Evolutionary conservation across 2,113 vertebrate species (phyloP).

Genomic region (Phodopus roborovskii): DNA sequence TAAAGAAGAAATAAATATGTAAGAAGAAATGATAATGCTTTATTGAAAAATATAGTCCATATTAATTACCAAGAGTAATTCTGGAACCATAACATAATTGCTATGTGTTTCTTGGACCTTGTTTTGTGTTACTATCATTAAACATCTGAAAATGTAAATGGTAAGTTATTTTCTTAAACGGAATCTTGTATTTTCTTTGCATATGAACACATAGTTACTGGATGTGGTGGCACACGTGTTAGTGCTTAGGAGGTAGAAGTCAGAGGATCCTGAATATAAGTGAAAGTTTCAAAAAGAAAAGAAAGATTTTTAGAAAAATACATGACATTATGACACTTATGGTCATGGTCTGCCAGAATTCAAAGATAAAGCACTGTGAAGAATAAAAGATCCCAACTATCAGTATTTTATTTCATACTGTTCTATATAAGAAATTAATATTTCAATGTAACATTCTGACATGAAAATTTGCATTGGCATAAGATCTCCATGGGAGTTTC

Average conservation of each 20-base stretch:
- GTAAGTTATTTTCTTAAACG: background rate
- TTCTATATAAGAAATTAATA: background rate
- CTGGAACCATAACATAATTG: background rate
- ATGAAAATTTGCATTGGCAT: background rate
- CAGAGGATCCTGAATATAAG: background rate
- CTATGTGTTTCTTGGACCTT: background rate
- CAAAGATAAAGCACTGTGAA: background rate
- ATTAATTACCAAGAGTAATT: background rate
- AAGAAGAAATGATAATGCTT: background rate
- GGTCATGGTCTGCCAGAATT: background rate
- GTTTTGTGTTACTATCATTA: background rate
- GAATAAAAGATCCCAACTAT: slow-evolving; percentile 1
- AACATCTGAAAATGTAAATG: background rate
- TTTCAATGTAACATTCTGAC: slow-evolving; percentile 8
- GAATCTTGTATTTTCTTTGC: background rate
- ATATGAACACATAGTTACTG: background rate
- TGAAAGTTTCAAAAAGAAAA: slow-evolving; percentile 8
- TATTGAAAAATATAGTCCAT: background rate
- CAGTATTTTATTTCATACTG: slow-evolving; percentile 28
- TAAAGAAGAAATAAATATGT: background rate
- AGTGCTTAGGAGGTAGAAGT: background rate
- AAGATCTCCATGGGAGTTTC: background rate
- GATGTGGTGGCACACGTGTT: fast-evolving
- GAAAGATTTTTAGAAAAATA: background rate
- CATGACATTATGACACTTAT: background rate